phyloP scores from a whole-genome alignment of 2,797 vertebrate species.

The Macroramphosus scolopax region DNA sequence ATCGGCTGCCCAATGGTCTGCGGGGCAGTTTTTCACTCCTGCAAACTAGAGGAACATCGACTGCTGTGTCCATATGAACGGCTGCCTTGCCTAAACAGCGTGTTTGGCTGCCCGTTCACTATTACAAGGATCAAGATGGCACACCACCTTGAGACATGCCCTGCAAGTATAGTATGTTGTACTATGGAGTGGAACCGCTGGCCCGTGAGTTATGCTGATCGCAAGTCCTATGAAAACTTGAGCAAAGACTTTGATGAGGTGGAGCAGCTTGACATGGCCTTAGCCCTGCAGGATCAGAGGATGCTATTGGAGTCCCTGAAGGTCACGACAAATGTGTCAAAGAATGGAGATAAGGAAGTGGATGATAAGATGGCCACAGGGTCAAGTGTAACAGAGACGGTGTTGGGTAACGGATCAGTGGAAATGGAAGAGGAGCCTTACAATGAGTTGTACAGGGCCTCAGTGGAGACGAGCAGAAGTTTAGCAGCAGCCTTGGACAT shows the following conservation, averaged over 20 bases:
- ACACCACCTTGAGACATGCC: constrained; percentile 90
- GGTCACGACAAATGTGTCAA: constrained; percentile 91
- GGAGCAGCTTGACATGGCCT: constrained; percentile 96
- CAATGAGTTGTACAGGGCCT: constrained; percentile 86
- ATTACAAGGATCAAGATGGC: constrained; percentile 90
- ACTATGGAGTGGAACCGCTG: constrained; percentile 99
- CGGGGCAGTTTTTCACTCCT: constrained; percentile 94
- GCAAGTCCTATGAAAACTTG: constrained; percentile 95
- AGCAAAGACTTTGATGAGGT: constrained; percentile 96
- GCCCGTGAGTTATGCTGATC: constrained; percentile 97
- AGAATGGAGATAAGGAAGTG: constrained; percentile 78
- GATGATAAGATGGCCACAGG: constrained; percentile 77
- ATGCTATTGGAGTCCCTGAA: constrained; percentile 97
- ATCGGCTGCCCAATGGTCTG: constrained; percentile 93
- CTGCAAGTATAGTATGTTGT: constrained; percentile 96
- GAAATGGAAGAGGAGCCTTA: constrained; percentile 89
- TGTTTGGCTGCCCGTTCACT: constrained; percentile 93
- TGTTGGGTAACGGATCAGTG: constrained; percentile 59
- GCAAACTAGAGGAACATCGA: constrained; percentile 92
- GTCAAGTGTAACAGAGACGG: constrained; percentile 64
- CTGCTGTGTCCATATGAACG: constrained; percentile 92
- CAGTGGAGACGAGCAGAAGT: constrained; percentile 89
- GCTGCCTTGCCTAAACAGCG: constrained; percentile 91
- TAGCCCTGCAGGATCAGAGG: constrained; percentile 97
- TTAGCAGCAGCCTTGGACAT: constrained; percentile 93